Evolutionary conservation across 2,113 vertebrate genomes (phyloP).

Genomic region (Mustelus asterias): DNA sequence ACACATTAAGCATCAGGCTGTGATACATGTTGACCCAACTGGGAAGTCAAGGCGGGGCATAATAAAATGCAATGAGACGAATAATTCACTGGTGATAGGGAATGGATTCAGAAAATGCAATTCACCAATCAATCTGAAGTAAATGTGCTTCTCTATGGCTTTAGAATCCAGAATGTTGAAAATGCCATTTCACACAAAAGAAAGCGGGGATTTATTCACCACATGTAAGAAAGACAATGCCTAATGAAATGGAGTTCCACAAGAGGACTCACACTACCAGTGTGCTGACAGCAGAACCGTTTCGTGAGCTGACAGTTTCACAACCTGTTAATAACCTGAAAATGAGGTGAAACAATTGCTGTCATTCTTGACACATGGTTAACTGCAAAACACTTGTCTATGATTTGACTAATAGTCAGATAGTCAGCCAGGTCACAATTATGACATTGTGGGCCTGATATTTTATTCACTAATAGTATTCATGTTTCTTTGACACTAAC

Average conservation of each 20-base stretch:
- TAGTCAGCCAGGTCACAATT: not conserved
- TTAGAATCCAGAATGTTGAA: not conserved
- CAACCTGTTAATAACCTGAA: slow-evolving; percentile 25
- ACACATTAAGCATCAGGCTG: not conserved
- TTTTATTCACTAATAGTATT: not conserved
- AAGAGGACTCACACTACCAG: not conserved
- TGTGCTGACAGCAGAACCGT: not conserved
- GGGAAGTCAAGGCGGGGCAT: not conserved
- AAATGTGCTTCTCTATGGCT: not conserved
- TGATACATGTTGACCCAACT: not conserved
- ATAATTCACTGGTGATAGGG: not conserved
- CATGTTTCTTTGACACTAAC: not conserved
- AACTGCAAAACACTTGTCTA: not conserved
- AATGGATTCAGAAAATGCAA: not conserved
- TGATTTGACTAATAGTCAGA: slow-evolving; percentile 35
- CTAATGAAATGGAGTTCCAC: not conserved
- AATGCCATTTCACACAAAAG: not conserved
- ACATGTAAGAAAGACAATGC: not conserved
- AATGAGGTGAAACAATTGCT: slow-evolving; percentile 32
- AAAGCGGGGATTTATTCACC: slow-evolving; percentile 10
- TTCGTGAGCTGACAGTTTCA: slow-evolving; percentile 24
- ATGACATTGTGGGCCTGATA: not conserved
- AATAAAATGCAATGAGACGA: not conserved
- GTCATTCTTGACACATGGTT: slow-evolving; percentile 24
- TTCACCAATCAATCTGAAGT: slow-evolving; percentile 2